phyloP scores from a whole-genome alignment of 1,140 invertebrate genomes.

The Melanaphis sacchari region DNA sequence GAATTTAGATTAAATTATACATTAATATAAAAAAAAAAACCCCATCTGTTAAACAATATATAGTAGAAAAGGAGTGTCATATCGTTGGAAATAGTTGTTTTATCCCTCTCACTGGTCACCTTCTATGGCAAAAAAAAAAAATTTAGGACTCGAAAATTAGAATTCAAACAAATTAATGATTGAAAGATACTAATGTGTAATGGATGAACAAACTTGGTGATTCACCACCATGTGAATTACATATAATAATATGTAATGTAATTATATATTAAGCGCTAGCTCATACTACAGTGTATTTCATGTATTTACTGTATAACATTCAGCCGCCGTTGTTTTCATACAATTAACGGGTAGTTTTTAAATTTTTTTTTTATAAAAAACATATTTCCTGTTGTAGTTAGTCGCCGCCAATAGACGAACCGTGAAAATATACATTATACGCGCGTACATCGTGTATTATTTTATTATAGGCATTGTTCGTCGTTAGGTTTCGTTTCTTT shows the following conservation, averaged over 20 bases:
- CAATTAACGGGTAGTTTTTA: not conserved
- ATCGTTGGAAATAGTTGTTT: no score
- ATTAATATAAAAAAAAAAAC: no score
- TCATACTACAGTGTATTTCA: not conserved
- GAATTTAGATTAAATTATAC: no score
- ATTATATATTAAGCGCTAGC: not conserved
- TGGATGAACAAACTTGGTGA: not conserved
- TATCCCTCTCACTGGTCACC: no score
- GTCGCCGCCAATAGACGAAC: not conserved
- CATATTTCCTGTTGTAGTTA: not conserved
- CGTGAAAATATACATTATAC: conserved; percentile 20
- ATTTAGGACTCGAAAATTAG: no score
- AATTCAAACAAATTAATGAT: no score
- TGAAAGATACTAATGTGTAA: not conserved
- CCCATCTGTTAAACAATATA: no score
- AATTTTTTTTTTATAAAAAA: not conserved
- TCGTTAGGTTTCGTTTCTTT: not conserved
- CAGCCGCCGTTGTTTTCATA: not conserved
- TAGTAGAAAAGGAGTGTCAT: no score
- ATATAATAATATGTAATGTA: not conserved
- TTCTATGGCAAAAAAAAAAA: no score
- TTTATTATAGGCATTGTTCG: not conserved
- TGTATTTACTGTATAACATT: not conserved
- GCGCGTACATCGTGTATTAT: not conserved
- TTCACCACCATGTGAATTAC: not conserved